Evolutionary conservation across 92 coral and sea anemone genomes (phyloP), one percentile per base, ranked within the genome.

Genomic region (Isaurus tuberculatus): DNA sequence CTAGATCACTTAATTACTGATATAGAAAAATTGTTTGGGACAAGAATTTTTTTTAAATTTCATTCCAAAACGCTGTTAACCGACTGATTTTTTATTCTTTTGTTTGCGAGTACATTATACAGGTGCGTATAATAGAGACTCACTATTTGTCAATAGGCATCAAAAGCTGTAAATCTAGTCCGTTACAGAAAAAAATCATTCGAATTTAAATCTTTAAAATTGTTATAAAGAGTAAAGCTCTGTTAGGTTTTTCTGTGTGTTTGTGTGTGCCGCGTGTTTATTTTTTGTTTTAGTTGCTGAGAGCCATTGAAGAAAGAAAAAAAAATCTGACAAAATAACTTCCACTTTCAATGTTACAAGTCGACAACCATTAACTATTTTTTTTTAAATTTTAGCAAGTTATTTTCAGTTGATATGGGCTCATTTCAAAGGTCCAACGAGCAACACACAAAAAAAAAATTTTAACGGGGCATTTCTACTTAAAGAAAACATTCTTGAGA

Each of bases 401-500:
- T 26, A 63, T 22, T 29, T 63, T 11, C 27, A 26, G 31, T 63
- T 63, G 36, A 8, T 5, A 5, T 15, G 27, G 2, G 19, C 10
- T 63, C 19, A 29, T 63, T 63, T 63, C 69, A 63, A 63, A 63
- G 11, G 33, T 63, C 19, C 34, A 5, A 63, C 33, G 27, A 55
- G 17, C 63, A 22, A 55, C 25, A 17, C 17, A 20, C 9, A 33
- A 34, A 58, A 25, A 25, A 23, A 25, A 51, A 58, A 77, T 32
- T 17, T 4, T 36, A 29, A 2, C 33, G 82, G 53, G 70, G 69
- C 70, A 34, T 58, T 58, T 77, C 33, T 33, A 15, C 68, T 58
- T 32, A 77, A 77, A 55, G 65, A 77, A 77, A 77, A 77, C 82
- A 77, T 77, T 77, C 70, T 37, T 60, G 0, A 48, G 33, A 77